Evolutionary conservation across 2,888 invertebrate species (phyloP), one percentile per base, ranked within the genome.

Genomic region (Eupithecia pulchellata): DNA sequence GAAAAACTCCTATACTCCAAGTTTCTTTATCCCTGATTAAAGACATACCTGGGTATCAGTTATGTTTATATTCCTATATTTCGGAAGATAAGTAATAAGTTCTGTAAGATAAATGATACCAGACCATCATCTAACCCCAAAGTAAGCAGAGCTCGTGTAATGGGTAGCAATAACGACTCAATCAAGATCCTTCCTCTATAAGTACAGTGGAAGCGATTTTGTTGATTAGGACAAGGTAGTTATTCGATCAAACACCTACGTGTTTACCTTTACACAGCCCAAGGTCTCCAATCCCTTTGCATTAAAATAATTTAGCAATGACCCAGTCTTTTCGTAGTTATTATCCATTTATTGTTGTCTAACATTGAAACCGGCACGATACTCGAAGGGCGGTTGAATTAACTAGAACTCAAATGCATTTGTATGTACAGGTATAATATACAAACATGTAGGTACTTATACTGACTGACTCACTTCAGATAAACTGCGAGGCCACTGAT

Each of bases 391-490:
- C 87, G 76, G 70, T 77, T 75, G 79, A 79, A 80, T 77, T 82
- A 85, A 81, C 81, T 86, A 85, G 85, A 85, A 83, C 62, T 69
- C 25, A 4, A 72, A 74, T 84, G 81, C 80, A 79, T 75, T 72
- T 80, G 80, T 79, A 79, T 61, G 64, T 75, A 75, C 71, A 76
- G 75, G 64, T 63, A 25, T 17, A 57, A 57, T 29, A 11, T 60
- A 69, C 20, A 32, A 34, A 61, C 61, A 30, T 62, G 42, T 64
- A 30, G 58, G 42, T 64, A 65, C 52, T 60, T 61, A 34, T 79
- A 64, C 60, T 32, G 34, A 72, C 77, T 79, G 90, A 90, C 85
- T 90, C 90, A 90, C 82, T 82, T 85, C 80, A 89, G 91, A 91
- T 90, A 89, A 88, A 86, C 79, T 84, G 85, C 90, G 91, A 91